Conservation (phyloP, 1,140 invertebrate species). For the Bacillus rossius region DNA sequence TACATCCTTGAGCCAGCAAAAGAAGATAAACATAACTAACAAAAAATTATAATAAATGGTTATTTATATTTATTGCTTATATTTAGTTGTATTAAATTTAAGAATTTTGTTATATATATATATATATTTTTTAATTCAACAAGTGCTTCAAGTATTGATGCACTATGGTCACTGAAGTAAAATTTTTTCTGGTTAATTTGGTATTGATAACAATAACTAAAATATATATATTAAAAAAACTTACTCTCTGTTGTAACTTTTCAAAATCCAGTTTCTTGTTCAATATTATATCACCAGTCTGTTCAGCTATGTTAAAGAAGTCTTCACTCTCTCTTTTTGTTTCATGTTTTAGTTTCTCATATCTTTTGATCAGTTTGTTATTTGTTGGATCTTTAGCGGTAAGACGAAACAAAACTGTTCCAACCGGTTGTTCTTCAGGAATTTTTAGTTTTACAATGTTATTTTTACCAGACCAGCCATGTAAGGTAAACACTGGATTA, state of each 20-base stretch:
- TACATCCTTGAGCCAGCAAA: no score
- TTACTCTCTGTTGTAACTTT: constrained; percentile 53
- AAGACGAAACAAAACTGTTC: constrained; percentile 65
- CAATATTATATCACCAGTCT: constrained; percentile 60
- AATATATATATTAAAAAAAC: no score
- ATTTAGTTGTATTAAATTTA: no score
- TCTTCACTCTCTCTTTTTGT: constrained; percentile 31
- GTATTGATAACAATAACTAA: no score
- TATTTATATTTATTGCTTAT: no score
- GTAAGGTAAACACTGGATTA: constrained; percentile 68
- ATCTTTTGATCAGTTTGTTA: constrained; percentile 54
- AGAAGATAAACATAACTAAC: no score
- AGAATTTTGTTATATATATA: no score
- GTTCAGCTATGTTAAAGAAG: constrained; percentile 32
- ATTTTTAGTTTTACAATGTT: constrained; percentile 60
- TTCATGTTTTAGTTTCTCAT: constrained; percentile 41
- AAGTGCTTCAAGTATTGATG: no score
- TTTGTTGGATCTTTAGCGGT: constrained; percentile 67
- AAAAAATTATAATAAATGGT: no score
- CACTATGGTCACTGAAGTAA: no score
- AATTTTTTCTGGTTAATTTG: no score
- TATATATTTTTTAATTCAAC: no score
- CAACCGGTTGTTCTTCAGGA: constrained; percentile 72
- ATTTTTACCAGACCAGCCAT: constrained; percentile 59
- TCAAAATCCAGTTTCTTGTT: constrained; percentile 72